Conservation (phyloP, 2,888 invertebrate genomes). For the Aporophyla lueneburgensis region DNA sequence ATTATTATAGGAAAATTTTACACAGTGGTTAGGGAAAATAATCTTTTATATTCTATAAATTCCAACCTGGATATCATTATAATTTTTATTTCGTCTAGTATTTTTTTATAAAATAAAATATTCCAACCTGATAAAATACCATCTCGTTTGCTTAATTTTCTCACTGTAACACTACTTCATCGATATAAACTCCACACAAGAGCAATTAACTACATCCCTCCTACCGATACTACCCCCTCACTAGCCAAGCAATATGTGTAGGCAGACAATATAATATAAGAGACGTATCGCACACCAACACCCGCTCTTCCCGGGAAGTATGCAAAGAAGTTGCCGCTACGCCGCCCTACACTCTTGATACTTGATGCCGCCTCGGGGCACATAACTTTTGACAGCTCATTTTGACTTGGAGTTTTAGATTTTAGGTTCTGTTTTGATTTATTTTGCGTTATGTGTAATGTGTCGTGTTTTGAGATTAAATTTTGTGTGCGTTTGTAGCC, state of each 20-base stretch:
- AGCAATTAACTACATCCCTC: slow-evolving; percentile 21
- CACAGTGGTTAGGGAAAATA: no score
- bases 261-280: slow-evolving; percentile 88
- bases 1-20: no score
- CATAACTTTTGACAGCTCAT: slow-evolving; percentile 77
- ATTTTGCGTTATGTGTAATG: slow-evolving; percentile 50
- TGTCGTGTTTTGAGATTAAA: slow-evolving; percentile 54
- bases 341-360: slow-evolving; percentile 81
- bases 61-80: no score
- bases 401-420: slow-evolving; percentile 67
- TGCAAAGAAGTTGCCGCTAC: slow-evolving; percentile 89
- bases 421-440: slow-evolving; percentile 64
- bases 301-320: slow-evolving; percentile 88
- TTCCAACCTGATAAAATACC: no score
- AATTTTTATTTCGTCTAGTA: no score
- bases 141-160: background rate
- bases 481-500: slow-evolving; percentile 15
- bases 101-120: no score
- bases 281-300: slow-evolving; percentile 90
- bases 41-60: no score
- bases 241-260: slow-evolving; percentile 86
- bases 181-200: slow-evolving; percentile 3
- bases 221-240: slow-evolving; percentile 77
- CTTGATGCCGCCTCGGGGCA: slow-evolving; percentile 76
- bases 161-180: background rate